Evolutionary conservation across 2,888 invertebrate genomes (phyloP).

Genomic region (Apodemia mormo): DNA sequence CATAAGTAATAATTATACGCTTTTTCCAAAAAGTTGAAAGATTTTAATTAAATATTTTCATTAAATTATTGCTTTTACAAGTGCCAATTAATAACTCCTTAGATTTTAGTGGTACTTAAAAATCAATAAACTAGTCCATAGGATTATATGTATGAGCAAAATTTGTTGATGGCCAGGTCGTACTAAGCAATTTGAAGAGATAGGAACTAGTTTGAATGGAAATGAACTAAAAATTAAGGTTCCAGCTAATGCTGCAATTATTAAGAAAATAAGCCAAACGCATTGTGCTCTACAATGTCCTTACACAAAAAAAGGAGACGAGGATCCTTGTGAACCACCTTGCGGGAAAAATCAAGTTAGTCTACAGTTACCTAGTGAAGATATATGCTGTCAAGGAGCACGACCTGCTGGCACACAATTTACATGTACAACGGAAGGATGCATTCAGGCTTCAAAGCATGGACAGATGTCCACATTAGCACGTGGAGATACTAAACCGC

Average conservation of each 20-base stretch:
- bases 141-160: background rate
- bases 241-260: constrained; percentile 62
- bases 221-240: constrained; percentile 76
- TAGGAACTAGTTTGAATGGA: constrained; percentile 67
- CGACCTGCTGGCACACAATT: constrained; percentile 66
- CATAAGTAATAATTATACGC: too few relatives aligned
- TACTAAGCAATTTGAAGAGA: constrained; percentile 72
- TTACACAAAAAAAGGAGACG: constrained; percentile 49
- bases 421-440: constrained; percentile 72
- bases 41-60: too few relatives aligned
- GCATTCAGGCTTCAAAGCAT: constrained; percentile 58
- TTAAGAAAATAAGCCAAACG: constrained; percentile 75
- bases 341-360: constrained; percentile 74
- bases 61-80: background rate
- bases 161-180: constrained; percentile 56
- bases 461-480: constrained; percentile 53
- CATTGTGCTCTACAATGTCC: constrained; percentile 68
- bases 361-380: constrained; percentile 62
- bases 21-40: too few relatives aligned
- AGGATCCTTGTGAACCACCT: constrained; percentile 58
- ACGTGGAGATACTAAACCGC: constrained; percentile 57
- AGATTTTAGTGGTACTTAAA: background rate
- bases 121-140: background rate
- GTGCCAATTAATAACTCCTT: background rate
- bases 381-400: constrained; percentile 57